phyloP scores from a whole-genome alignment of 2,888 invertebrate genomes.

The Magallana nippona region DNA sequence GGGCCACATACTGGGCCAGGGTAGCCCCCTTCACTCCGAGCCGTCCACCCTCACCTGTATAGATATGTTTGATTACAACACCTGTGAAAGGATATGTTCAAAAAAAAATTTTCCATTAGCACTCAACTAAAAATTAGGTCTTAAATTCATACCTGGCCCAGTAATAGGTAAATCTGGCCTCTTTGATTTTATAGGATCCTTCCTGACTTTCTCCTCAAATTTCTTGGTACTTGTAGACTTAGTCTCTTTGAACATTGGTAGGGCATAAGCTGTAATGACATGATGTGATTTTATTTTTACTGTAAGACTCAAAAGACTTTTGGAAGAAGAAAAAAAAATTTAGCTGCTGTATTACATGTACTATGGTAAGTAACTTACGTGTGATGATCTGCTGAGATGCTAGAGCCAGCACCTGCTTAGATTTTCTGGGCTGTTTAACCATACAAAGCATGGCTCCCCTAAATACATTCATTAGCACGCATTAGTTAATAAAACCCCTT shows the following conservation, averaged over 20 bases:
- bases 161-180: slow-evolving; percentile 83
- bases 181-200: slow-evolving; percentile 83
- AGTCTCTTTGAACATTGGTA: slow-evolving; percentile 96
- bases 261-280: slow-evolving; percentile 83
- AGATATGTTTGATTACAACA: too few relatives aligned
- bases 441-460: slow-evolving; percentile 95
- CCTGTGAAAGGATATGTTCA: too few relatives aligned
- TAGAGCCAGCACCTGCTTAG: slow-evolving; percentile 87
- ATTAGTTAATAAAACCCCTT: not conserved
- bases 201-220: slow-evolving; percentile 93
- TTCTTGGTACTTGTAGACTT: slow-evolving; percentile 88
- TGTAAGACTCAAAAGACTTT: too few relatives aligned
- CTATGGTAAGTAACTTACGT: slow-evolving; percentile 81
- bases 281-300: slow-evolving; percentile 34
- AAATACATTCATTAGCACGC: not conserved
- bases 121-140: not conserved
- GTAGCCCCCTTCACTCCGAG: slow-evolving; percentile 97
- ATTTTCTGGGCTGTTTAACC: slow-evolving; percentile 83
- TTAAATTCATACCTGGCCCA: slow-evolving; percentile 80
- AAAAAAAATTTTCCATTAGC: too few relatives aligned
- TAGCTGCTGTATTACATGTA: not conserved
- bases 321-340: not conserved
- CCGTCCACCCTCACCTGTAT: slow-evolving; percentile 87
- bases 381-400: slow-evolving; percentile 96
- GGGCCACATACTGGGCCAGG: slow-evolving; percentile 95